These are phyloP conservation scores for Gallinago stenura DNA, from an alignment of 2,797 vertebrate species.

Conservation along the genomic window DNA sequence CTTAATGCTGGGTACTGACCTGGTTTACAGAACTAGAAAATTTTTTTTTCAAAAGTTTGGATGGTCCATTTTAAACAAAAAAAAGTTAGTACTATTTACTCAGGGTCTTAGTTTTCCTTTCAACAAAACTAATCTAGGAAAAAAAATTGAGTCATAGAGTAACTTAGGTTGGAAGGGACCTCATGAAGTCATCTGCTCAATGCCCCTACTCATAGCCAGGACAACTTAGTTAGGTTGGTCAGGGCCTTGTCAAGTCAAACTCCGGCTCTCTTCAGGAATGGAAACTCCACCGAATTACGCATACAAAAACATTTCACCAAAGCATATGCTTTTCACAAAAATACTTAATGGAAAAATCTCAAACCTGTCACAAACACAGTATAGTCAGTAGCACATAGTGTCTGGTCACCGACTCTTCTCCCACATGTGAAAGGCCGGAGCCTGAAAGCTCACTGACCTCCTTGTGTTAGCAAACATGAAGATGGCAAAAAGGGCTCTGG, in stretches of 20 bases:
- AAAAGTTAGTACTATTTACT: neutral
- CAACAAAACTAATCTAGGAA: neutral
- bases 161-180: neutral
- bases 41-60: neutral
- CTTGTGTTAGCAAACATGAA: neutral
- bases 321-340: neutral
- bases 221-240: neutral
- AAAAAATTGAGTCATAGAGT: neutral
- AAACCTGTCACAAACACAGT: neutral
- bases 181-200: neutral
- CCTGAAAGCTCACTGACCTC: neutral
- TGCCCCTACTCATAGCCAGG: neutral
- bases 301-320: neutral
- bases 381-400: neutral
- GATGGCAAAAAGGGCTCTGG: neutral
- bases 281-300: neutral
- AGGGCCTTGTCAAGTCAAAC: neutral
- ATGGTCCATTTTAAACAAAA: neutral
- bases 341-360: neutral
- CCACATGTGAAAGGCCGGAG: neutral
- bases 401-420: neutral
- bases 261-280: neutral
- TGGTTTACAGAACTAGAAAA: neutral
- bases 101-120: neutral
- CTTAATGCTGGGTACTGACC: neutral